phyloP scores from a whole-genome alignment of 2,113 vertebrate genomes.

The Engystomops pustulosus region DNA sequence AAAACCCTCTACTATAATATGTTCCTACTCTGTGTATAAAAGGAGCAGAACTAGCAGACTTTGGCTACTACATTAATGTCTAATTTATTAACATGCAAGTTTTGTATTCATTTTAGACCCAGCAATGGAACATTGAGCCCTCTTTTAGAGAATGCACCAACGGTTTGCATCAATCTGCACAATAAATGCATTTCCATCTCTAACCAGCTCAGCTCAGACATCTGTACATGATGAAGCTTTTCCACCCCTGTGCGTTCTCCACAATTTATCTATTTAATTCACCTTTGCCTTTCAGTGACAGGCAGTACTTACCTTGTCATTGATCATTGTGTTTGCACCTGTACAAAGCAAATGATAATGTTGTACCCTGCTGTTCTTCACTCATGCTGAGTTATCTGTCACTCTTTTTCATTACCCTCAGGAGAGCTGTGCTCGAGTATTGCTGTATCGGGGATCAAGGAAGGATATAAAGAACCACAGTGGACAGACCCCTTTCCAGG shows the following conservation, averaged over 20 bases:
- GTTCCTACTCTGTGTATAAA: too few species aligned
- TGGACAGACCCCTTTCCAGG: conserved; percentile 91
- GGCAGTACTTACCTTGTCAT: neutral
- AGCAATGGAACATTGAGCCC: too few species aligned
- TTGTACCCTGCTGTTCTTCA: neutral
- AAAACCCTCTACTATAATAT: too few species aligned
- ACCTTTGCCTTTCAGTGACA: neutral
- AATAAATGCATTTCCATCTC: neutral
- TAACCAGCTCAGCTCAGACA: neutral
- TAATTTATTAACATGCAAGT: too few species aligned
- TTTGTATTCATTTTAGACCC: too few species aligned
- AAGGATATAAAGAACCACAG: conserved; percentile 90
- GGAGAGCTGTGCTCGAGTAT: conserved; percentile 89
- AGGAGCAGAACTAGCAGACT: too few species aligned
- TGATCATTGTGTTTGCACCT: conserved; percentile 8
- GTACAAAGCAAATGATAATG: neutral
- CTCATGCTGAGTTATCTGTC: neutral
- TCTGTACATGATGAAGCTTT: neutral
- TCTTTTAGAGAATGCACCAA: too few species aligned
- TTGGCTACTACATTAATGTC: too few species aligned
- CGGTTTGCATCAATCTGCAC: too few species aligned
- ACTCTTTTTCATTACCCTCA: conserved; percentile 60
- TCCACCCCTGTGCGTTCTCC: neutral
- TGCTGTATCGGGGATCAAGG: conserved; percentile 87
- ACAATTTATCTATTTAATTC: neutral